Evolutionary conservation across 2,113 vertebrate genomes (phyloP).

Genomic region (Brachirus orientalis): DNA sequence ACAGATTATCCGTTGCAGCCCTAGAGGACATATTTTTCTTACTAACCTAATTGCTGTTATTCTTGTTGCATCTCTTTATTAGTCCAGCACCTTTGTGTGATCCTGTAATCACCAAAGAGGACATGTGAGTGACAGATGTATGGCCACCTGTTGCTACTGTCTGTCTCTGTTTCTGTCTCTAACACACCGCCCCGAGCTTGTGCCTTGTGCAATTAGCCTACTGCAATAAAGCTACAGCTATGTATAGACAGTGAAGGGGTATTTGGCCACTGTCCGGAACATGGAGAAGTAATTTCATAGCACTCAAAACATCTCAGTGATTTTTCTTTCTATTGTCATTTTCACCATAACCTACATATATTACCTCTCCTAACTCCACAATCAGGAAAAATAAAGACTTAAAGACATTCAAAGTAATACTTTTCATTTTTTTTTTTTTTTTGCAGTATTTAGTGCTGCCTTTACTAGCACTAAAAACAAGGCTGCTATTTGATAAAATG

Average conservation of each 20-base stretch:
- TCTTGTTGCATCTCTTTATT: not conserved
- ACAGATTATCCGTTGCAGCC: no score
- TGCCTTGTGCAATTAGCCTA: conserved; percentile 24
- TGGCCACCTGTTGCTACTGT: conserved; percentile 40
- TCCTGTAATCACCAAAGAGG: not conserved
- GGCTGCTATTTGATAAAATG: no score
- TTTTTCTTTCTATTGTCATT: no score
- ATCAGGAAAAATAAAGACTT: no score
- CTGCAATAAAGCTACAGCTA: conserved; percentile 28
- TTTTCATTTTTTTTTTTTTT: no score
- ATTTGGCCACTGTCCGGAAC: conserved; percentile 18
- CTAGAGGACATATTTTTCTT: no score
- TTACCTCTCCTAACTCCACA: no score
- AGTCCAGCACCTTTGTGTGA: not conserved
- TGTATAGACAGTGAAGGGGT: conserved; percentile 2
- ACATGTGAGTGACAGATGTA: not conserved
- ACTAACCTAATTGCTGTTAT: no score
- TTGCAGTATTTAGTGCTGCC: no score
- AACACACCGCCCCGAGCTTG: no score
- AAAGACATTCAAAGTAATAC: no score
- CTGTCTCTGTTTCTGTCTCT: conserved; percentile 26
- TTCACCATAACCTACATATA: conserved; percentile 5
- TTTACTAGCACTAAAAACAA: no score
- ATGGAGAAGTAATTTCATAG: conserved; percentile 1
- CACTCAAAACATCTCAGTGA: not conserved